phyloP scores from a whole-genome alignment of 2,888 invertebrate species.

The Dasysyrphus albostriatus region DNA sequence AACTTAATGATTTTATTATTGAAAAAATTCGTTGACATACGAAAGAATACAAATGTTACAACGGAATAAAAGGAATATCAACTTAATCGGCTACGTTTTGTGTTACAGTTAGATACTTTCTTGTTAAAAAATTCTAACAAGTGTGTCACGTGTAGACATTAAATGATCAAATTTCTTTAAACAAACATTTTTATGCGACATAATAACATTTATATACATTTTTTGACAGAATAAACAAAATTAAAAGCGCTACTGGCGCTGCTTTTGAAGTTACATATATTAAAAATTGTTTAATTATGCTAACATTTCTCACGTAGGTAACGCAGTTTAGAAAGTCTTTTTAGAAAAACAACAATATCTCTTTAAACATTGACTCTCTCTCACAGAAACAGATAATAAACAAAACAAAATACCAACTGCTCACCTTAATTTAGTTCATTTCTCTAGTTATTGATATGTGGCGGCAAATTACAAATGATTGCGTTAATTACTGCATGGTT shows the following conservation, averaged over 20 bases:
- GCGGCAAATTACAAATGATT: slow-evolving; percentile 71
- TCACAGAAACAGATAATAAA: not conserved
- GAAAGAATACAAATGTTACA: no score
- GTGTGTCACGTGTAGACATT: not conserved
- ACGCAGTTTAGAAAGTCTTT: not conserved
- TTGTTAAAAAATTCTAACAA: not conserved
- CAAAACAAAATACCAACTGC: slow-evolving; percentile 18
- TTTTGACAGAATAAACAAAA: not conserved
- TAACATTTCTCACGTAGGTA: slow-evolving; percentile 9
- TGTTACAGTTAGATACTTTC: not conserved
- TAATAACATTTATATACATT: not conserved
- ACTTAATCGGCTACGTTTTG: not conserved
- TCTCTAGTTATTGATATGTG: slow-evolving; percentile 49
- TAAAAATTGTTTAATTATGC: slow-evolving; percentile 30
- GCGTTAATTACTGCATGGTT: slow-evolving; percentile 55
- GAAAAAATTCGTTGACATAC: no score
- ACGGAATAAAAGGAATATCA: not conserved
- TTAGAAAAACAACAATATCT: not conserved
- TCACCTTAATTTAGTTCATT: slow-evolving; percentile 37
- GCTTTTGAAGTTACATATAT: slow-evolving; percentile 6
- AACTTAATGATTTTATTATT: no score
- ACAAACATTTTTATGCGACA: slow-evolving; percentile 11
- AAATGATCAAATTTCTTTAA: slow-evolving; percentile 6
- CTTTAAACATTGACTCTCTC: not conserved
- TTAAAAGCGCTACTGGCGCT: not conserved